Evolutionary conservation across 2,797 vertebrate species (phyloP), one percentile per base, ranked within the genome.

Genomic region (Euthynnus affinis): DNA sequence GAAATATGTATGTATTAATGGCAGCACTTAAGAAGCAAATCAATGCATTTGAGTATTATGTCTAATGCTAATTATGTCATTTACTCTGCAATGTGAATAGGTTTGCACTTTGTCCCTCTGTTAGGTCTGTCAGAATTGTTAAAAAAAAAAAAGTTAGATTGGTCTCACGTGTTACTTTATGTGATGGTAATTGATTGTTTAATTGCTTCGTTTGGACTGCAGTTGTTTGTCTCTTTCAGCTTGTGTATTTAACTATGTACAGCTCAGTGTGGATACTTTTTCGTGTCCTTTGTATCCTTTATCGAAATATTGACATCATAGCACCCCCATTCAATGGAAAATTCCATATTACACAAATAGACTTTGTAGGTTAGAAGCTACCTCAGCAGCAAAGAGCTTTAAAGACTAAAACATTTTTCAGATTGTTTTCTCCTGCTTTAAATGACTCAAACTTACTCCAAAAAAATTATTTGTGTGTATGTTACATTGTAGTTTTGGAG

Each of bases 1-100:
- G 53, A 70, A 83, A 82, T 83, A 78, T 77, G 46, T 56, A 77
- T 81, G 59, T 75, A 79, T 81, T 77, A 66, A 78, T 70, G 76
- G 40, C 63, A 76, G 52, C 48, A 58, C 66, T 84, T 40, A 42
- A 75, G 65, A 74, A 58, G 25, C 34, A 80, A 51, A 49, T 52
- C 25, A 65, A 86, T 51, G 57, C 44, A 81, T 78, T 75, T 71
- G 23, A 66, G 46, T 14, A 10, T 37, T 37, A n/a, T n/a, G n/a
- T n/a, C n/a, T n/a, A n/a, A n/a, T 3, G 37, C 10, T 9, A 37
- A 37, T 37, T 37, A 10, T 37, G 37, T 32, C 14, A 64, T 81
- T 80, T 67, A 61, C 32, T 84, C 59, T 64, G 58, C 9, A 52
- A 61, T n/a, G 49, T 71, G 74, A 83, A 80, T 55, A 72, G 44